Base-by-base conservation (phyloP, 2,113 vertebrate genomes). In the Proteles cristata region DNA sequence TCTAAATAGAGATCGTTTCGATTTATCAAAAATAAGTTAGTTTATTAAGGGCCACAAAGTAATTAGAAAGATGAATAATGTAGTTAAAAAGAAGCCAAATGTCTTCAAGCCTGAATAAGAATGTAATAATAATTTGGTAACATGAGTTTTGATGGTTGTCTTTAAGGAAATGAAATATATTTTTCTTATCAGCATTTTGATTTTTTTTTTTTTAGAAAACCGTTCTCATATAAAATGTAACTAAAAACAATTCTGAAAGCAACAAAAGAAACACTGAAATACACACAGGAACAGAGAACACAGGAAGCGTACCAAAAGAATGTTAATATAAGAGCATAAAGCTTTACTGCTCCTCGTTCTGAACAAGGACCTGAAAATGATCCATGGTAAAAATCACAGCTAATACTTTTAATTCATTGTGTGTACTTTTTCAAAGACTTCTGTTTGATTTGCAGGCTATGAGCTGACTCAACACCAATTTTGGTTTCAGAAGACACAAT, bases 401-500 rank as follows among this genome's bases (percentile, higher is more conserved):
- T 81, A 53, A 16, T 7, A 15, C 53, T 82, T 95, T 68, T 89
- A 86, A 96, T 76, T 96, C 89, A 68, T 0, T 65, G 35, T 71
- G 88, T 69, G 33, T 19, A 58, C 81, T 83, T 94, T 74, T 16
- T 55, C 9, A 80, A 23, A 96, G 53, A 68, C 77, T 88, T 79
- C 96, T 68, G 0, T 90, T 43, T 73, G 76, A 96, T 33, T 58
- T 61, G 53, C 87, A 97, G 90, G 31, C 90, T 93, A 66, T 23
- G 82, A 96, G 88, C 63, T 58, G 43, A 97, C 33, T 97, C 91
- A 73, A 4, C 23, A 85, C 80, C 95, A 50, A 66, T 81, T 93
- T 83, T 69, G 66, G 73, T 50, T 96, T 84, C 74, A 91, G 81
- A 96, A 95, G 63, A 77, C 88, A 81, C 39, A 92, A 94, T 85